Evolutionary conservation across 2,113 vertebrate genomes (phyloP).

Genomic region (Mungos mungo): DNA sequence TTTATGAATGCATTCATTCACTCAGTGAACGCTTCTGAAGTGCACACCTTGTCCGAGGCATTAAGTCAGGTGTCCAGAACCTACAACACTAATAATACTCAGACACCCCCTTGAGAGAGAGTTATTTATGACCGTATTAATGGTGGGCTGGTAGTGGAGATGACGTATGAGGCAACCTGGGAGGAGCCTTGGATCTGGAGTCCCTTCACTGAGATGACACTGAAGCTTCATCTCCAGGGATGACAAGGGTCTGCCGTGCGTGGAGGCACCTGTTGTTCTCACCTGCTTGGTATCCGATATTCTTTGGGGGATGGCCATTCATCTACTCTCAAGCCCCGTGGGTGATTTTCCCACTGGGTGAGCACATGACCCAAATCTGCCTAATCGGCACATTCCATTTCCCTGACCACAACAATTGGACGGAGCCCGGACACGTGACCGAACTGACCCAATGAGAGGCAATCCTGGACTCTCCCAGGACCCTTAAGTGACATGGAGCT

Average conservation of each 20-base stretch:
- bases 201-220: not conserved
- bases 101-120: not conserved
- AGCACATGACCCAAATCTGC: not conserved
- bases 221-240: not conserved
- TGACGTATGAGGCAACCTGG: not conserved
- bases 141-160: not conserved
- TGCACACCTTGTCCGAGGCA: not conserved
- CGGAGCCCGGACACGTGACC: not conserved
- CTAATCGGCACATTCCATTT: not conserved
- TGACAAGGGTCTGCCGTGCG: not conserved
- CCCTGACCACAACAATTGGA: not conserved
- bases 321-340: not conserved
- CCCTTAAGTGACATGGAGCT: not conserved
- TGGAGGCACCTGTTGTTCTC: not conserved
- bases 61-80: not conserved
- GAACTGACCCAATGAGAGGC: not conserved
- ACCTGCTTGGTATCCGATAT: not conserved
- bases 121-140: not conserved
- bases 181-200: not conserved
- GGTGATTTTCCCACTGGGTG: too few species aligned
- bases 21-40: not conserved
- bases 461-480: not conserved
- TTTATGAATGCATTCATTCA: not conserved
- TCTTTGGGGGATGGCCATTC: not conserved
- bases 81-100: not conserved